A percentile compares a stretch with the other conserved stretches of the same genome.
phyloP scores from a whole-genome alignment of 2,113 vertebrate genomes.

The Corvus cornix region DNA sequence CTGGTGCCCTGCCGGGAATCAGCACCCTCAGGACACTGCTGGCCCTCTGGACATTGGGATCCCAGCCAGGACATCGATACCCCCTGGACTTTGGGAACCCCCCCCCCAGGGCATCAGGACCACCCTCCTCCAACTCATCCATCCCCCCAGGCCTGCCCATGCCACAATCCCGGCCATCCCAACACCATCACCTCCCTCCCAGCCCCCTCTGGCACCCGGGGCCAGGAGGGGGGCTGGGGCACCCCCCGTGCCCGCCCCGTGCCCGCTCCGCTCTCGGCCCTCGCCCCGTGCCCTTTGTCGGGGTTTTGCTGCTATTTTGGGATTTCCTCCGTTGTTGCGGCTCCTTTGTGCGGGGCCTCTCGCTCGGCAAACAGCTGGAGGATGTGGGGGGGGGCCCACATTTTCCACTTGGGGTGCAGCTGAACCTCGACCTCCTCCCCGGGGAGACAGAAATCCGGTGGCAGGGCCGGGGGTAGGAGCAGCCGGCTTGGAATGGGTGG shows the following conservation, averaged over 20 bases:
- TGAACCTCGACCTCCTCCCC: neutral
- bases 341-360: conserved; percentile 58
- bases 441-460: neutral
- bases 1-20: neutral
- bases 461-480: rapidly evolving
- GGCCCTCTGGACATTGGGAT: neutral
- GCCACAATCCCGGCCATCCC: rapidly evolving
- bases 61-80: no score
- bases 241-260: no score
- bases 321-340: conserved; percentile 54
- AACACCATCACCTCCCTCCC: rapidly evolving
- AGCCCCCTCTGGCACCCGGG: no score
- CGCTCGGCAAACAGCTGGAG: conserved; percentile 72
- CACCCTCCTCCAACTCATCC: rapidly evolving
- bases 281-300: neutral
- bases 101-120: neutral
- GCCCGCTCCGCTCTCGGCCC: neutral
- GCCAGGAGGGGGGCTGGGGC: no score
- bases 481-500: rapidly evolving
- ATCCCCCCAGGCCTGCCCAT: rapidly evolving
- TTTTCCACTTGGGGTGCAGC: conserved; percentile 64
- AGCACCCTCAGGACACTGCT: neutral
- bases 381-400: conserved; percentile 61
- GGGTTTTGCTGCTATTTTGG: conserved; percentile 69
- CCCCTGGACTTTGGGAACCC: neutral